phyloP scores from a whole-genome alignment of 2,888 invertebrate species.

The Micropterix aruncella region DNA sequence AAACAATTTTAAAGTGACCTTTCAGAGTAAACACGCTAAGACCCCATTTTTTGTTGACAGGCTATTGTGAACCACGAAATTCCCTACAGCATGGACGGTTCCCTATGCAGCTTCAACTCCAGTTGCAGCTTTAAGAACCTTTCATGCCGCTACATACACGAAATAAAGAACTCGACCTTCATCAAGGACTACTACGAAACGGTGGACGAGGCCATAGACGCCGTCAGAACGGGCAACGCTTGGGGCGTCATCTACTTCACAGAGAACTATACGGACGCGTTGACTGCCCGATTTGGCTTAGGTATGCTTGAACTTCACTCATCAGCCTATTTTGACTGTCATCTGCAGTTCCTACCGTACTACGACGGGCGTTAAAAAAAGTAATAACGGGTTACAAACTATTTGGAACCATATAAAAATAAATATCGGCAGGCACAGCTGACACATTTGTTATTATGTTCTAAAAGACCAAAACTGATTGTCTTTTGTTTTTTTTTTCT shows the following conservation, averaged over 20 bases:
- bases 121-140: constrained; percentile 59
- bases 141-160: constrained; percentile 67
- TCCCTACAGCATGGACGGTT: constrained; percentile 21
- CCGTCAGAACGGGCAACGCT: constrained; percentile 62
- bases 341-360: too few species aligned
- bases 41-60: too few species aligned
- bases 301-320: constrained; percentile 35
- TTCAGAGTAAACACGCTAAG: too few species aligned
- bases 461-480: too few species aligned
- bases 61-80: constrained; percentile 36
- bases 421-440: too few species aligned
- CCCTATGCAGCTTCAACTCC: constrained; percentile 34
- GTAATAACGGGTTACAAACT: too few species aligned
- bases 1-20: too few species aligned
- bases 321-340: too few species aligned
- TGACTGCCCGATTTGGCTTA: constrained; percentile 67
- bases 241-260: constrained; percentile 87
- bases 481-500: too few species aligned
- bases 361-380: too few species aligned
- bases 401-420: too few species aligned
- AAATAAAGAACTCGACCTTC: constrained; percentile 59
- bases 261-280: constrained; percentile 77
- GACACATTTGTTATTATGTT: too few species aligned
- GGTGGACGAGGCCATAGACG: constrained; percentile 50
- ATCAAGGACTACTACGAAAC: constrained; percentile 51